These are phyloP conservation scores for Chloroclystis v-ata DNA, from an alignment of 2,888 invertebrate species.

Conservation along the genomic window DNA sequence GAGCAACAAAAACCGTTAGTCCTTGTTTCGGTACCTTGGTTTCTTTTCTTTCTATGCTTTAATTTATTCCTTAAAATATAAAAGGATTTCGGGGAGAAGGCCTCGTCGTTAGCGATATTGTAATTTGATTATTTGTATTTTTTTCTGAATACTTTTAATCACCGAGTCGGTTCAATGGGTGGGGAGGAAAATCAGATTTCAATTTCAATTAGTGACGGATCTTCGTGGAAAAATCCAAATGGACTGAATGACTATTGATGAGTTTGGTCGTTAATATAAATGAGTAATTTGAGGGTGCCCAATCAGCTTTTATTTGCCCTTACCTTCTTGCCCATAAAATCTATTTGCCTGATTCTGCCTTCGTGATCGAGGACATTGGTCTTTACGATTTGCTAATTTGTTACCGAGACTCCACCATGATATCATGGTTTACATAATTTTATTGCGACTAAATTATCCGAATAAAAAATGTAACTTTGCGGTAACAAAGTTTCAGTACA, in stretches of 20 bases:
- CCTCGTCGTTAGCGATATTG: conserved; percentile 77
- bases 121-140: conserved; percentile 80
- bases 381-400: conserved; percentile 5
- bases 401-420: background rate
- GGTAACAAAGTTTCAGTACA: conserved; percentile 25
- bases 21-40: conserved; percentile 56
- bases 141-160: conserved; percentile 77
- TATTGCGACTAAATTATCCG: conserved; percentile 3
- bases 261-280: conserved; percentile 70
- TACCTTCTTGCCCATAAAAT: conserved; percentile 14
- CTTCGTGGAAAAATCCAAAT: conserved; percentile 65
- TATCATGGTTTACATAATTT: conserved; percentile 3
- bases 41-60: conserved; percentile 58
- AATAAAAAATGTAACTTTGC: conserved; percentile 3
- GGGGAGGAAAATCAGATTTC: conserved; percentile 75
- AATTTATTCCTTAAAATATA: conserved; percentile 75
- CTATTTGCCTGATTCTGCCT: conserved; percentile 13
- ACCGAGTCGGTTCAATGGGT: conserved; percentile 53
- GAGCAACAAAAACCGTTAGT: conserved; percentile 58
- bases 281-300: conserved; percentile 59
- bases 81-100: conserved; percentile 73
- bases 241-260: conserved; percentile 73
- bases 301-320: conserved; percentile 44
- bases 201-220: conserved; percentile 76
- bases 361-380: conserved; percentile 14